Evolutionary conservation across 1,140 invertebrate species (phyloP), one percentile per base, ranked within the genome.

Genomic region (Conus ventricosus): DNA sequence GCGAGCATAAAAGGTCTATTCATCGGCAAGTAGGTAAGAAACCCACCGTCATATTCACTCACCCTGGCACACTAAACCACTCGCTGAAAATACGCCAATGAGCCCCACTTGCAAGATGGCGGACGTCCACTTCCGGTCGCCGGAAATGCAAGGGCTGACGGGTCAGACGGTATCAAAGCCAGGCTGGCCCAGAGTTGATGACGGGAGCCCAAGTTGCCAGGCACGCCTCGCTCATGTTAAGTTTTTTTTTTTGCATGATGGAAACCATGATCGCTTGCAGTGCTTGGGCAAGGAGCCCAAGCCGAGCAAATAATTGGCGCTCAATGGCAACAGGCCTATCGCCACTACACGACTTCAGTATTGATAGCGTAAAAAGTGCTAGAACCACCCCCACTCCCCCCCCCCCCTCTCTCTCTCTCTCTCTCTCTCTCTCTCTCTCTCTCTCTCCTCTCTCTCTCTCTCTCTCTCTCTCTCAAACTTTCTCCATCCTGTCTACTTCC

Each of bases 81-180:
- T 17, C 8, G 15, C 13, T 55, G 25, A 83, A 54, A 57, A 54
- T 55, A 7, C 55, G 8, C 53, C 81, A 55, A 55, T 23, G 51
- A 57, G 55, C 55, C 5, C 78, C 39, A 20, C 17, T 13, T 23
- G 63, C 60, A 54, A 75, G 84, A 75, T 85, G 60, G 84, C 84
- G 51, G 84, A 85, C 84, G 13, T 60, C 63, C 20, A 75, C 84
- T 85, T 85, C 84, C 84, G 25, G 51, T 51, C n/a, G 71, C 84
- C 84, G 84, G 84, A 85, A 85, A 51, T 51, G 63, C 25, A 76
- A 51, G 71, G 84, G 51, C 55, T 85, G 67, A 67, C 71, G 84
- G 84, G 84, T 54, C 67, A 13, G 63, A 15, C 63, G 63, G 84
- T 67, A 39, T 85, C 63, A 67, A 67, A 85, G 67, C 84, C 27